Conservation (phyloP, 1,140 invertebrate species). For the Argopecten irradians region DNA sequence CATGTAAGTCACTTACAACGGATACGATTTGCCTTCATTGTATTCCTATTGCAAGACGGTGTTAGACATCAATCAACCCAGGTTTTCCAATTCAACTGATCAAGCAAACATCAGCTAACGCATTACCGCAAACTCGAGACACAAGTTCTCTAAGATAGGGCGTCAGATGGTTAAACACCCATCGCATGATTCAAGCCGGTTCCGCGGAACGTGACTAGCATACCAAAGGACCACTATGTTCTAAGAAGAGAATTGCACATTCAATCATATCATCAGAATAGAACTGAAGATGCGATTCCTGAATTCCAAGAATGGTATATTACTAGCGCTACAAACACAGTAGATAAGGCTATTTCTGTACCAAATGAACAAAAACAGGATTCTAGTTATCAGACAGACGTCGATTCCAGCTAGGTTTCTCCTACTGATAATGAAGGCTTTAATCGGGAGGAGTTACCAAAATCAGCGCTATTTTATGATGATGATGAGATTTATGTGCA, state of each 20-base stretch:
- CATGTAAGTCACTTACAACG: not conserved
- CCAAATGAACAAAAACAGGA: not conserved
- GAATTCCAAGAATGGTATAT: not conserved
- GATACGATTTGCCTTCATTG: not conserved
- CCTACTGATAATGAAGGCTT: too few relatives aligned
- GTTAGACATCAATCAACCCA: not conserved
- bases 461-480: too few relatives aligned
- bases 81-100: not conserved
- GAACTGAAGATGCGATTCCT: not conserved
- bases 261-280: not conserved
- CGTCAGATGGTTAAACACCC: not conserved
- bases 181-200: not conserved
- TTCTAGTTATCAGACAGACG: not conserved
- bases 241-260: not conserved
- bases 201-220: not conserved
- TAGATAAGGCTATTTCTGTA: not conserved
- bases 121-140: not conserved
- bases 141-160: not conserved
- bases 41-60: not conserved
- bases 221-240: not conserved
- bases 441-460: too few relatives aligned
- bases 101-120: conserved; percentile 14
- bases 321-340: not conserved
- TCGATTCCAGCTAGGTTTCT: too few relatives aligned
- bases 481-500: too few relatives aligned